Base-by-base conservation (phyloP, 2,113 vertebrate genomes). In the Phocoena sinus region DNA sequence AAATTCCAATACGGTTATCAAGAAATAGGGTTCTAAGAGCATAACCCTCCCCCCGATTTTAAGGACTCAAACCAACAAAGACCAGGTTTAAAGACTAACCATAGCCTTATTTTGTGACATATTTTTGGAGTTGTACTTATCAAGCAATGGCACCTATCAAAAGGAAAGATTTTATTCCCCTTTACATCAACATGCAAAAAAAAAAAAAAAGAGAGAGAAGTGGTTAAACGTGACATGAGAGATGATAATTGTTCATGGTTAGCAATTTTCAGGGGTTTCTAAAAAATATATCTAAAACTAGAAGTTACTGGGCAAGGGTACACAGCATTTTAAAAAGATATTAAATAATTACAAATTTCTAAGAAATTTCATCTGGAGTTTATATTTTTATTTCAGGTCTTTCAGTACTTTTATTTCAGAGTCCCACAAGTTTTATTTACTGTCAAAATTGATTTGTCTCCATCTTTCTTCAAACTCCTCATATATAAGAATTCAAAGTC, bases 271-370 rank as follows among this genome's bases (percentile, higher is more conserved):
- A 83, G n/a, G 21, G 84, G 63, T 77, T 73, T 8, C 65, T 89
- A 36, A 77, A 89, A 95, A 91, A 74, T n/a, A 13, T 56, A 15
- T 68, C 56, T 80, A 71, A 70, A 76, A 76, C 26, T 44, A 25
- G 70, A 58, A 76, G 85, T 80, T 94, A 86, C 25, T 73, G 41
- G 26, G 11, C 4, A 80, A 44, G 23, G 47, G 21, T 83, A 25
- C n/a, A 68, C 5, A 68, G 5, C 28, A 86, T 79, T 86, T 86
- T 83, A 77, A 94, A 76, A 94, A 76, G 23, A 89, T 91, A 8
- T 85, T 89, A 73, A 86, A 65, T 95, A 97, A 87, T 93, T 87
- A 89, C 7, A 79, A 47, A 60, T 74, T 93, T 92, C 62, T 80
- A 91, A 93, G 65, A 31, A 81, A 67, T 93, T 95, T 94, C 11